Evolutionary conservation across 2,888 invertebrate genomes (phyloP).

Genomic region (Aphodius granarius): DNA sequence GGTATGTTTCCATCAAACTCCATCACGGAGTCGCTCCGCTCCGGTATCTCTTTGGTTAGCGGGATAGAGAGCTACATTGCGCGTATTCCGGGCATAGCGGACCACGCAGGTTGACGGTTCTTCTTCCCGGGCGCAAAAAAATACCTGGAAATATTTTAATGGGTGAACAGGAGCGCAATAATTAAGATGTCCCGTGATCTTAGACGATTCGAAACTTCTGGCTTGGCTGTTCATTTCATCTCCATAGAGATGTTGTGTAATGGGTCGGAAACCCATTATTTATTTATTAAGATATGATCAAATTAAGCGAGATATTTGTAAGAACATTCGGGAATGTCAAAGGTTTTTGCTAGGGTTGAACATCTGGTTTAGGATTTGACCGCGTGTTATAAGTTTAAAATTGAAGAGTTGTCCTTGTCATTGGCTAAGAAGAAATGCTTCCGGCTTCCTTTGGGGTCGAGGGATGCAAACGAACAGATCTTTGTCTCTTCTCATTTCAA

Average conservation of each 20-base stretch:
- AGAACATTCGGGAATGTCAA: no score
- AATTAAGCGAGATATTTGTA: no score
- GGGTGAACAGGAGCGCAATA: neutral
- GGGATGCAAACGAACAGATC: no score
- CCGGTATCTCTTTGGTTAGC: neutral
- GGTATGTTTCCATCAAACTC: conserved; percentile 4
- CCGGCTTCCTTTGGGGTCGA: no score
- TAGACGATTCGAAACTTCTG: neutral
- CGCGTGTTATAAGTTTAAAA: no score
- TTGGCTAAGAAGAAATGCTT: no score
- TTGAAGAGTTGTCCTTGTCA: no score
- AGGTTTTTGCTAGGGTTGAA: no score
- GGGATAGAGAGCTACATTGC: neutral
- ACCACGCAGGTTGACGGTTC: neutral
- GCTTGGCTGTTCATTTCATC: neutral
- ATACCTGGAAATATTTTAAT: neutral
- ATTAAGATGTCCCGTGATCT: neutral
- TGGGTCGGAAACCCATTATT: no score
- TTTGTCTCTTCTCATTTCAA: no score
- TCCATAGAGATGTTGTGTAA: neutral
- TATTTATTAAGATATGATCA: neutral
- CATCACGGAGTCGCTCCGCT: neutral
- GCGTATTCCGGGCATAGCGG: neutral
- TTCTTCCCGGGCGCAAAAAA: neutral
- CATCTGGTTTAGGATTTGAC: no score